Base-by-base conservation (phyloP, 2,888 invertebrate species). In the Eristalis intricaria region DNA sequence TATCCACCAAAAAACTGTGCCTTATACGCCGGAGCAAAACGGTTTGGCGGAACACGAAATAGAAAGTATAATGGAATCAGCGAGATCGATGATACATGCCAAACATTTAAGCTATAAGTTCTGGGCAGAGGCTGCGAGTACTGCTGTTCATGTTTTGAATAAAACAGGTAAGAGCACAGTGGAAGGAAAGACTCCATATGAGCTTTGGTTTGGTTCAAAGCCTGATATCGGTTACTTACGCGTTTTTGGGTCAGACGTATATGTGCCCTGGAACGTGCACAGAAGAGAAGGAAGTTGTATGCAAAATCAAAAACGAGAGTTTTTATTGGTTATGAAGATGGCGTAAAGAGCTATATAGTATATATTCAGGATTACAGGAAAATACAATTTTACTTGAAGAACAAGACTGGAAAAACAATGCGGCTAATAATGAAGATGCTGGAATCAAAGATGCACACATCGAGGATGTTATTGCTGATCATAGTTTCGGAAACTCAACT, bases 41-140 rank as follows among this genome's bases (percentile, higher is more conserved):
- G n/a, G n/a, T n/a, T n/a, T n/a, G n/a, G n/a, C n/a, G n/a, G n/a
- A n/a, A n/a, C n/a, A n/a, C n/a, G n/a, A n/a, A n/a, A n/a, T n/a
- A n/a, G n/a, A 40, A 76, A 79, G 77, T 4, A 43, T 86, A 13
- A 71, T 77, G 10, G 80, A 83, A 26, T 22, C 77, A 8, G 73
- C 84, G 5, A 70, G 88, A 43, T 75, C 86, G 7, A 81, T 86
- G 76, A 38, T 86, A 7, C 65, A 81, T 65, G 19, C 80, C 22
- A 58, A 58, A 23, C 13, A 22, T 4, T 58, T 58, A 58, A 58
- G 58, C 11, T 58, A 19, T 23, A 58, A 58, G 23, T 58, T 58
- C 23, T 92, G 91, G 92, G 91, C 91, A 13, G 92, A 92, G 89
- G 92, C 92, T 1, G 90, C 91, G 0, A 89, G 90, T 22, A 69